Conservation (phyloP, 2,888 invertebrate species). For the Achlya flavicornis region DNA sequence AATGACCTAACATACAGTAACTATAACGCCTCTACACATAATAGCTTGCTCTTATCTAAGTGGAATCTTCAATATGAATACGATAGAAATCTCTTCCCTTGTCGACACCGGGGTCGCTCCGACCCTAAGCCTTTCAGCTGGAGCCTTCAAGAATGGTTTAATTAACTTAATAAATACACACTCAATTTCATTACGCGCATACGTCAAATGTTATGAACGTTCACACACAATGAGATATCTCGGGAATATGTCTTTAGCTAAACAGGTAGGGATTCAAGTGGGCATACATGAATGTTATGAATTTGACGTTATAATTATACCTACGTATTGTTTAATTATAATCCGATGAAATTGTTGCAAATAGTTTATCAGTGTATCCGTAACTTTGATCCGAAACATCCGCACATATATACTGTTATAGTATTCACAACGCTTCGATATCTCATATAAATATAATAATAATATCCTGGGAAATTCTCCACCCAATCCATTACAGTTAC, state of each 20-base stretch:
- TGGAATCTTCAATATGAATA: constrained; percentile 33
- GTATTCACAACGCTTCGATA: too few relatives aligned
- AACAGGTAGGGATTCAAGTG: neutral
- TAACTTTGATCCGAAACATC: too few relatives aligned
- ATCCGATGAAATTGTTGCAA: too few relatives aligned
- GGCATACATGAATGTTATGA: neutral
- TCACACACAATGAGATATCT: constrained; percentile 39
- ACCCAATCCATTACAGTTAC: too few relatives aligned
- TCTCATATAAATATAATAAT: too few relatives aligned
- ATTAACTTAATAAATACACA: constrained; percentile 83
- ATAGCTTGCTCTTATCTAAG: constrained; percentile 24
- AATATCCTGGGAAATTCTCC: too few relatives aligned
- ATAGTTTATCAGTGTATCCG: too few relatives aligned
- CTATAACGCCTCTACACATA: neutral
- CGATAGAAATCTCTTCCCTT: constrained; percentile 15
- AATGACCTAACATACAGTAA: neutral
- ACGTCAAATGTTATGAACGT: constrained; percentile 79
- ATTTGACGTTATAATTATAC: neutral
- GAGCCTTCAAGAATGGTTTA: constrained; percentile 74
- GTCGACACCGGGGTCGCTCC: constrained; percentile 23
- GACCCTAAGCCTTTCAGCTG: constrained; percentile 32
- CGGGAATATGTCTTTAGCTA: constrained; percentile 3
- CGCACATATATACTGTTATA: too few relatives aligned
- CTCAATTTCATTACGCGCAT: constrained; percentile 80
- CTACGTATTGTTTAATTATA: neutral